Conservation (phyloP, 2,113 vertebrate species). For the Orcinus orca region DNA sequence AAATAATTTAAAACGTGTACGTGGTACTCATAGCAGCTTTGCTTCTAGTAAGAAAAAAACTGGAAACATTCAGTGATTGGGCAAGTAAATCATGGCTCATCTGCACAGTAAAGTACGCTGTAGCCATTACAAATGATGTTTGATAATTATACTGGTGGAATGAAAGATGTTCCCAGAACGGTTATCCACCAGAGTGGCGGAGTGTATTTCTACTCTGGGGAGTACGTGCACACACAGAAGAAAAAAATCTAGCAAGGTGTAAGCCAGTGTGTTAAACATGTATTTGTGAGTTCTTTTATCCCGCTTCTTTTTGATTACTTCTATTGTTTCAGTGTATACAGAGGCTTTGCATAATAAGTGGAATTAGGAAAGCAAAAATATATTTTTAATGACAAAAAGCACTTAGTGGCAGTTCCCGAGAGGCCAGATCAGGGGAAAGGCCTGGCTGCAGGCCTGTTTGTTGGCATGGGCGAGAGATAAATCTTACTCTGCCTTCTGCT, state of each 20-base stretch:
- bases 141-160: background rate
- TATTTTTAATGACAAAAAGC: background rate
- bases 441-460: background rate
- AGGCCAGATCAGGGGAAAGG: background rate
- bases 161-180: background rate
- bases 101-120: accelerated
- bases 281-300: background rate
- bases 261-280: background rate
- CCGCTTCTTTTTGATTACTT: background rate
- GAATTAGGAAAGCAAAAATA: background rate
- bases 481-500: conserved; percentile 44
- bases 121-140: background rate
- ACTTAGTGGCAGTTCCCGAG: background rate
- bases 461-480: background rate
- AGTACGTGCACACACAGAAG: background rate
- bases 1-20: background rate
- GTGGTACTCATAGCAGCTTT: background rate
- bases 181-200: background rate
- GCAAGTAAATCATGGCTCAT: background rate
- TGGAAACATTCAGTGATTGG: background rate
- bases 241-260: background rate
- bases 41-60: background rate
- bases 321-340: background rate
- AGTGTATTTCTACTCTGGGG: background rate
- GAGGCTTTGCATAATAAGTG: background rate